Base-by-base conservation (phyloP, 2,888 invertebrate genomes). In the Cataglyphis altisquamis region DNA sequence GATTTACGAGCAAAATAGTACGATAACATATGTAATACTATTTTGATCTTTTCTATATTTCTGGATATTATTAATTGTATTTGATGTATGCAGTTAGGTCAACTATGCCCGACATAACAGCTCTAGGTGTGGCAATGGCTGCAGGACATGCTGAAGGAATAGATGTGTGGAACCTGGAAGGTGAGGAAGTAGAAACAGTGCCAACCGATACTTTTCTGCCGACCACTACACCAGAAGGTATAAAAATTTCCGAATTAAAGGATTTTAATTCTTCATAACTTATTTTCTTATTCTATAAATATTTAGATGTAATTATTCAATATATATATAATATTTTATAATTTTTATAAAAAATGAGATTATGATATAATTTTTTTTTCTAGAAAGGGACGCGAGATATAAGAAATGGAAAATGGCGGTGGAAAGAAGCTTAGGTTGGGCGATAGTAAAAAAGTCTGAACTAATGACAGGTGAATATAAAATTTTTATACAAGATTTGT, bases 381-480 rank as follows among this genome's bases (percentile, higher is more conserved):
- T 95, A 97, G 98, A 98, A 93, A 96, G 98, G 81, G 97, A 98
- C 93, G 96, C 96, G 5, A 96, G 98, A 86, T 98, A 98, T 95
- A 97, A 96, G 9, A 97, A 98, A 95, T 99, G 99, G 99, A 98
- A 98, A 95, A 98, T 98, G 97, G 99, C 99, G 0, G 98, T 99
- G 1, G 97, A 98, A 92, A 96, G 98, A 45, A 98, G 98, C 55
- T 96, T 99, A 90, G 98, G 98, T 85, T 99, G 99, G 99, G 97
- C 97, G 29, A 96, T 96, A 0, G 96, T 96, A 6, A 97, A 97
- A 94, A 97, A 97, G 94, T 97, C 97, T 10, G 95, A 96, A 90
- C 95, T 96, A 64, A 97, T 98, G 97, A 98, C 98, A 96, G 97
- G 97, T 97, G 96, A 96, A 86, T 84, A 48, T 60, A 83, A 73